Evolutionary conservation across 92 coral and sea anemone genomes (phyloP), one percentile per base, ranked within the genome.

Genomic region (Virgularia gustaviana): DNA sequence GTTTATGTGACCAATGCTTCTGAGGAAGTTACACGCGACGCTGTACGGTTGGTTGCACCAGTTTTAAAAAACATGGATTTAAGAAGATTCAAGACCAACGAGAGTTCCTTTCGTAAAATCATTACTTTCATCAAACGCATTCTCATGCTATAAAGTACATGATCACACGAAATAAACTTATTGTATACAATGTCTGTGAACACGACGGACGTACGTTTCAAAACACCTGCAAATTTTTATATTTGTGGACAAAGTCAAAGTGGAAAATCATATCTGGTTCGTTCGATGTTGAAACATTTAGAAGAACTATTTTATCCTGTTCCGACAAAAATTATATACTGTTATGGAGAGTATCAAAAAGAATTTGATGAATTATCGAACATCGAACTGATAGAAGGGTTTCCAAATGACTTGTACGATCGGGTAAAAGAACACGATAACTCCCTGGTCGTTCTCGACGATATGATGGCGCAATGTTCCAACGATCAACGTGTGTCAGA

Each of bases 401-500:
- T 43, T 43, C 51, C 3, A 3, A 43, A 0, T 3, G 51, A 43
- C 3, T 3, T 43, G 0, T 43, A 43, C 3, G 51, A 0, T 3
- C 0, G 13, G 51, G 19, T 20, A 43, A 20, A 3, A 2, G 51
- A 1, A 0, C 51, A 43, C 19, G 51, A 0, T 3, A 43, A 43
- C 3, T 43, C 51, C 3, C 51, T 43, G 0, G 51, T 43, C 51
- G 3, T 3, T 0, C 51, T 43, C 16, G 51, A 43, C 19, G 51
- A 43, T 20, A 13, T 43, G 3, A 3, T n/a, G n/a, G n/a, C n/a
- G n/a, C n/a, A n/a, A n/a, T n/a, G n/a, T n/a, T n/a, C n/a, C n/a
- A n/a, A n/a, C 19, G 51, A 0, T 15, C 55, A 47, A 15, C 68
- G 44, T 10, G 27, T 54, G 70, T 51, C 61, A 61, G 71, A 12